These are phyloP conservation scores for Rotaria magnacalcarata DNA, from an alignment of 2,888 invertebrate genomes.

Conservation along the genomic window DNA sequence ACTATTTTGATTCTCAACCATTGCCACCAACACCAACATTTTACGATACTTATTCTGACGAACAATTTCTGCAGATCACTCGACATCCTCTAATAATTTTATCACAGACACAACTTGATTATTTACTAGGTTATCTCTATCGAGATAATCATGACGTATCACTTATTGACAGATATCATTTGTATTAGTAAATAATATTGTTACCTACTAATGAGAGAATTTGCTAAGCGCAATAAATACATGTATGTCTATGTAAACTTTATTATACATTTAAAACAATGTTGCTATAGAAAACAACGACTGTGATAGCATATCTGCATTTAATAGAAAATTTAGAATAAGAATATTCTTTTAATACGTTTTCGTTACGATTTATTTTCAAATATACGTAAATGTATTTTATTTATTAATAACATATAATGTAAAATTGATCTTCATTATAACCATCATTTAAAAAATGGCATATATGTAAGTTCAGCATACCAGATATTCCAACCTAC, in stretches of 20 bases:
- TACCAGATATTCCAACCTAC: too few species aligned
- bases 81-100: neutral
- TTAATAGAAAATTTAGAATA: too few species aligned
- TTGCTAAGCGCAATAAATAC: neutral
- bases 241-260: neutral
- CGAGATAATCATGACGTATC: neutral
- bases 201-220: conserved; percentile 14
- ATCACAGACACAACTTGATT: neutral
- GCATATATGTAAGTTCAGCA: too few species aligned
- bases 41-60: neutral
- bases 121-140: neutral
- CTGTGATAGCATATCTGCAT: too few species aligned
- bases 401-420: too few species aligned
- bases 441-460: too few species aligned
- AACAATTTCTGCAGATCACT: neutral
- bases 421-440: too few species aligned
- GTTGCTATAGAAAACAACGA: too few species aligned
- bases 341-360: too few species aligned
- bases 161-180: conserved; percentile 15
- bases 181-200: neutral
- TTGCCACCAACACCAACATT: neutral
- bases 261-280: too few species aligned
- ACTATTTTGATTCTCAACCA: conserved; percentile 8
- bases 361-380: too few species aligned
- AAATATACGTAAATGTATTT: too few species aligned